phyloP scores from a whole-genome alignment of 2,888 invertebrate genomes.

The Drosophila peninsularis region DNA sequence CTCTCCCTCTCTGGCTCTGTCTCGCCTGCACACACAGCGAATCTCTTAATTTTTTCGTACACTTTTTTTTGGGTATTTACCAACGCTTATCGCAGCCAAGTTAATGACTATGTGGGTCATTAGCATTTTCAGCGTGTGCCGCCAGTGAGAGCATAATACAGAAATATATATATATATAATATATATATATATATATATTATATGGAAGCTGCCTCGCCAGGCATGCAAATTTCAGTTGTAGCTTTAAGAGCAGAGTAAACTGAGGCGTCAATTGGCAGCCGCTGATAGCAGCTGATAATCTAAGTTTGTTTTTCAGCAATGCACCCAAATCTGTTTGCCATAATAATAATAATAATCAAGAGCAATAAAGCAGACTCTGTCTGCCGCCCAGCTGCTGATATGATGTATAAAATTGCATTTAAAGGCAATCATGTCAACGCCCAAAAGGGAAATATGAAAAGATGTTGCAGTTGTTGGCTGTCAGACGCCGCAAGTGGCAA shows the following conservation, averaged over 20 bases:
- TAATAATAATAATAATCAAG: slow-evolving; percentile 67
- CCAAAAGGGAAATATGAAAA: slow-evolving; percentile 63
- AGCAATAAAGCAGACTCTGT: slow-evolving; percentile 48
- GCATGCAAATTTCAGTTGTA: slow-evolving; percentile 36
- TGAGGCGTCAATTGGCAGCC: neutral
- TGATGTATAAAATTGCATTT: slow-evolving; percentile 74
- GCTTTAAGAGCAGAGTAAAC: slow-evolving; percentile 17
- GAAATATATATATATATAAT: neutral
- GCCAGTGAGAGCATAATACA: slow-evolving; percentile 5
- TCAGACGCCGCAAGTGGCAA: slow-evolving; percentile 54
- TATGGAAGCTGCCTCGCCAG: neutral
- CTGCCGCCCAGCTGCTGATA: slow-evolving; percentile 28
- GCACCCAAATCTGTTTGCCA: slow-evolving; percentile 76
- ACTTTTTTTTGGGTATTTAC: slow-evolving; percentile 30
- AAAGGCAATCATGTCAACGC: slow-evolving; percentile 79
- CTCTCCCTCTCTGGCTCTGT: neutral
- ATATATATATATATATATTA: neutral
- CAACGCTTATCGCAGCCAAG: slow-evolving; percentile 68
- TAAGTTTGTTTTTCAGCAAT: slow-evolving; percentile 10
- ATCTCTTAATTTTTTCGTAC: slow-evolving; percentile 42
- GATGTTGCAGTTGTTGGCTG: slow-evolving; percentile 29
- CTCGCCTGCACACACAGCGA: slow-evolving; percentile 28
- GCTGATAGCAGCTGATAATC: neutral
- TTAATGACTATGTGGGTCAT: slow-evolving; percentile 77
- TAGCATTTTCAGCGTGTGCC: slow-evolving; percentile 62